Base-by-base conservation (phyloP, 2,797 vertebrate genomes). In the Myiothlypis chrysogaster region DNA sequence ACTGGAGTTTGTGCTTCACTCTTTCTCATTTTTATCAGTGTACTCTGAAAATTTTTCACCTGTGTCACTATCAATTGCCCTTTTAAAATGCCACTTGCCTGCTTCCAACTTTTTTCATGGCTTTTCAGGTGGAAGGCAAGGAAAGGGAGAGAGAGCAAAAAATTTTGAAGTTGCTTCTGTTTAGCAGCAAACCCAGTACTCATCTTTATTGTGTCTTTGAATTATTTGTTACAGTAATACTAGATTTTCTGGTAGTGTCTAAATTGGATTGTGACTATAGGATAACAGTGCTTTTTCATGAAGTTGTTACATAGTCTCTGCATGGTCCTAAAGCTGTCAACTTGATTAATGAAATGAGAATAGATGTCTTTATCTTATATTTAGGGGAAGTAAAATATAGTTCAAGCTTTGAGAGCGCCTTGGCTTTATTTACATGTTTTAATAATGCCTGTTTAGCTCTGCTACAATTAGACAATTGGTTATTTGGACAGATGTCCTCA, bases 401-500 rank as follows among this genome's bases (percentile, higher is more conserved):
- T 14, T 94, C n/a, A 49, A 16, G 34, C 21, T 87, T 52, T 34
- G 15, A 80, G 39, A 77, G 34, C n/a, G 21, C 52, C 43, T 82
- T 88, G 57, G 25, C 59, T 87, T 95, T 85, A 53, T 87, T 93
- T 84, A 41, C 30, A 35, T 50, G 49, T 70, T 64, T 95, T 91
- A 81, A 81, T 70, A 90, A 91, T 59, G 25, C 44, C 83, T 89
- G 30, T 57, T 91, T 14, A 39, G 37, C 41, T 86, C 46, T 89
- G 35, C 68, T 83, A n/a, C 70, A 83, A 6, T 88, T 65, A 50
- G 57, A 50, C 50, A 68, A 76, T 84, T 77, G 64, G 37, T 85
- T 72, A 11, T 79, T 95, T 90, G 89, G 77, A 72, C 87, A 85
- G 63, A 87, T 68, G 79, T 96, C 49, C 15, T 30, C 60, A 56